Percentiles rank a stretch among this genome's conserved stretches.
Conservation (phyloP, 2,888 invertebrate species). For the Maniola hyperantus region DNA sequence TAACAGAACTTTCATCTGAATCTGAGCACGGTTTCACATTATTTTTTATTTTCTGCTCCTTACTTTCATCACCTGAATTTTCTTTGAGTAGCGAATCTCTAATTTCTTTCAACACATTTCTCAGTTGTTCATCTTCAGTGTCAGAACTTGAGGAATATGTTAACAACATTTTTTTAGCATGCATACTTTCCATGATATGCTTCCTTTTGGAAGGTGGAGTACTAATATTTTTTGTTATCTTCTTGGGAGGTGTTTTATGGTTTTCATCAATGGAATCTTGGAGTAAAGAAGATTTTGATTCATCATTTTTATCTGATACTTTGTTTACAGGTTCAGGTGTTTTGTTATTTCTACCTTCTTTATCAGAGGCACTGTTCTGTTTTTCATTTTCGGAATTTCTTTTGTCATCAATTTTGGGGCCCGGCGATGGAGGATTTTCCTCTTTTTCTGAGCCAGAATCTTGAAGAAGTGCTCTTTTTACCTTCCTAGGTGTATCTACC, state of each 20-base stretch:
- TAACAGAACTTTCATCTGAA: constrained; percentile 45
- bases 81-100: constrained; percentile 53
- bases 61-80: constrained; percentile 50
- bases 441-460: constrained; percentile 48
- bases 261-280: constrained; percentile 48
- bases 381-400: constrained; percentile 24
- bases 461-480: constrained; percentile 42
- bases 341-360: constrained; percentile 23
- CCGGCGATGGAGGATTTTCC: constrained; percentile 1
- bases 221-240: constrained; percentile 36
- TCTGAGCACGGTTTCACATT: constrained; percentile 43
- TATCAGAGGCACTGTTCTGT: constrained; percentile 10
- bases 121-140: constrained; percentile 61
- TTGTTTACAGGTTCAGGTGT: constrained; percentile 17
- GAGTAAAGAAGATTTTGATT: constrained; percentile 44
- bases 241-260: constrained; percentile 41
- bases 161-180: constrained; percentile 65
- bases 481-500: constrained; percentile 28
- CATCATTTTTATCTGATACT: constrained; percentile 12
- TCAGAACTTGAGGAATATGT: constrained; percentile 68
- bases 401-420: background rate
- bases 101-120: constrained; percentile 53
- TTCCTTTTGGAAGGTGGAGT: constrained; percentile 54
- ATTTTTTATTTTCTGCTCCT: constrained; percentile 28
- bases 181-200: constrained; percentile 59